Evolutionary conservation across 2,797 vertebrate genomes (phyloP), one percentile per base, ranked within the genome.

Genomic region (Myotis vivesi): DNA sequence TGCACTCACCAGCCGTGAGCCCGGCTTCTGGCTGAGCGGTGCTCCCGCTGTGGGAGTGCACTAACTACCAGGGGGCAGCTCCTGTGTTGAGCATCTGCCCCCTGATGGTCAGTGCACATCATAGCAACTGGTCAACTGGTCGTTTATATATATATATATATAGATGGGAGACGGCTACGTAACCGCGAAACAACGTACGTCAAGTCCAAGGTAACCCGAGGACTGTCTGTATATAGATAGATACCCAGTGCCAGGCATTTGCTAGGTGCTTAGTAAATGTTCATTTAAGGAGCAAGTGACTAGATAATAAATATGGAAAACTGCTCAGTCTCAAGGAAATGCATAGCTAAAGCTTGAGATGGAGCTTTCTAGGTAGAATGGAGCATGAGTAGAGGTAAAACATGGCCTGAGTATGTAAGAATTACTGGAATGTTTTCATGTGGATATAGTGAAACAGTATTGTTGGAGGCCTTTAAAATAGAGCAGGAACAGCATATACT

Each of bases 401-500:
- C 62, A 44, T 16, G 87, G 33, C 53, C 59, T 38, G 3, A 33
- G 33, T 66, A n/a, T 85, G 16, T 76, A 51, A 30, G 25, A 90
- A 72, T 81, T 49, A 62, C 2, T 89, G 15, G 36, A 51, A 25
- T 79, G 1, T 30, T 51, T 23, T 73, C 62, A 25, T 75, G 44
- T 38, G 62, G 57, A 33, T 23, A 25, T 17, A 80, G 87, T 59
- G 55, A 81, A 85, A 71, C 46, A 30, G 15, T 90, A 36, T 53
- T 73, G 16, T 55, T 72, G 68, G 36, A 92, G 55, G 20, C 12
- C 89, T 30, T 95, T 81, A 53, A 91, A 73, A 80, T 86, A 89
- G 33, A 73, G 51, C 30, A 80, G 69, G 23, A 57, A 57, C 36
- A 77, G 23, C 44, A 44, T 57, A 38, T 8, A 2, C 55, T 79